Conservation (phyloP, 2,888 invertebrate species). For the Drosophila conformis region DNA sequence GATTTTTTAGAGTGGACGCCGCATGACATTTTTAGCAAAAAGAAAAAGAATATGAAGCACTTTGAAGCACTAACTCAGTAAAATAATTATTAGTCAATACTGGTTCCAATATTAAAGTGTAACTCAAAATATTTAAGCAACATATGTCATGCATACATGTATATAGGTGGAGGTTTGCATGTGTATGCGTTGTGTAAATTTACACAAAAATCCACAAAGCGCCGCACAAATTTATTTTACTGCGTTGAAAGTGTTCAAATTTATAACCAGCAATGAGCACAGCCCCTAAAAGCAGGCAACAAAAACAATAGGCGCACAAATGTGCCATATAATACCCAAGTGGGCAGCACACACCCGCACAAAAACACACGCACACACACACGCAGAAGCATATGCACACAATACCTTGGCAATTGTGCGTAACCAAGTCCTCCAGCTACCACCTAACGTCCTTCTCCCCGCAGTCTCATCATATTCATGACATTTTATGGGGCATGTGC, state of each 20-base stretch:
- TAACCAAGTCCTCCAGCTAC: slow-evolving; percentile 8
- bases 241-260: slow-evolving; percentile 73
- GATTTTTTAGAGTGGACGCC: slow-evolving; percentile 8
- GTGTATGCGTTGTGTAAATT: slow-evolving; percentile 49
- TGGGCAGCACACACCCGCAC: slow-evolving; percentile 36
- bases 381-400: slow-evolving; percentile 13
- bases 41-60: background rate
- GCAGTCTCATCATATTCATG: slow-evolving; percentile 66
- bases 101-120: background rate
- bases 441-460: background rate
- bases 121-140: slow-evolving; percentile 42
- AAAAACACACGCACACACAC: background rate
- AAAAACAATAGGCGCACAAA: slow-evolving; percentile 37
- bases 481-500: slow-evolving; percentile 71
- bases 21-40: slow-evolving; percentile 6
- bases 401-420: slow-evolving; percentile 41
- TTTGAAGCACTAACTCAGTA: background rate
- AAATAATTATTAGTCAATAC: background rate
- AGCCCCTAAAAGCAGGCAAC: slow-evolving; percentile 64
- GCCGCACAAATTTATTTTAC: slow-evolving; percentile 65
- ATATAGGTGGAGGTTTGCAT: slow-evolving; percentile 10
- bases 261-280: slow-evolving; percentile 66
- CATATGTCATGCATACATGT: slow-evolving; percentile 45
- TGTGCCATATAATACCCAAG: slow-evolving; percentile 55
- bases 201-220: slow-evolving; percentile 61